Evolutionary conservation across 2,888 invertebrate genomes (phyloP), one percentile per base, ranked within the genome.

Genomic region (Drosophila basisetae): DNA sequence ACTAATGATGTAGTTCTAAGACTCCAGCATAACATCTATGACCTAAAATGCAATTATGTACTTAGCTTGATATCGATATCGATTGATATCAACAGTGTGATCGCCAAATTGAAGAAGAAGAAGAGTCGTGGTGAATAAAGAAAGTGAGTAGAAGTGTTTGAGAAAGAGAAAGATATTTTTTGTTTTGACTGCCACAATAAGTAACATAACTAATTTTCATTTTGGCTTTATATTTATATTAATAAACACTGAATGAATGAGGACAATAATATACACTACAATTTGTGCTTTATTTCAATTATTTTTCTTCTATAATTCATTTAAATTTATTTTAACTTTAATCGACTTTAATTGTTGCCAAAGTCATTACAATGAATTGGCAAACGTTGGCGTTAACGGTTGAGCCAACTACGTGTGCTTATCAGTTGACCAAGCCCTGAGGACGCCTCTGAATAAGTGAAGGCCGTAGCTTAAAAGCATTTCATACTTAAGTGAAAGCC

Each of bases 401-500:
- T 10, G 16, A 58, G 41, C 58, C 41, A 58, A 58, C 55, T 31
- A 47, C 33, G 25, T 43, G 28, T 54, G 25, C 50, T 49, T 52
- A 55, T 39, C 37, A 22, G 49, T 1, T n/a, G 30, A 5, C 50
- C 62, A 63, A 53, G 47, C 50, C 52, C 49, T 9, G n/a, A 4
- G 28, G 13, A 52, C 25, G 52, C 58, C 52, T 10, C 43, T 65
- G 64, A 10, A 22, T 28, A 18, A 54, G n/a, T 67, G 41, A 54
- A 50, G 59, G 47, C 47, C 54, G 37, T 43, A 58, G 62, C 76
- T 65, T 60, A 64, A 68, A 22, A 64, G 61, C 53, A 31, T 58
- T 54, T 11, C 35, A 59, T 52, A 66, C 82, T 68, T 59, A 79
- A 88, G 80, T 85, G 76, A 79, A 76, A 78, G 71, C 60, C 22